A percentile compares a stretch with the other conserved stretches of the same genome.
Conservation (phyloP, 2,113 vertebrate species). For the Antigone vipio region DNA sequence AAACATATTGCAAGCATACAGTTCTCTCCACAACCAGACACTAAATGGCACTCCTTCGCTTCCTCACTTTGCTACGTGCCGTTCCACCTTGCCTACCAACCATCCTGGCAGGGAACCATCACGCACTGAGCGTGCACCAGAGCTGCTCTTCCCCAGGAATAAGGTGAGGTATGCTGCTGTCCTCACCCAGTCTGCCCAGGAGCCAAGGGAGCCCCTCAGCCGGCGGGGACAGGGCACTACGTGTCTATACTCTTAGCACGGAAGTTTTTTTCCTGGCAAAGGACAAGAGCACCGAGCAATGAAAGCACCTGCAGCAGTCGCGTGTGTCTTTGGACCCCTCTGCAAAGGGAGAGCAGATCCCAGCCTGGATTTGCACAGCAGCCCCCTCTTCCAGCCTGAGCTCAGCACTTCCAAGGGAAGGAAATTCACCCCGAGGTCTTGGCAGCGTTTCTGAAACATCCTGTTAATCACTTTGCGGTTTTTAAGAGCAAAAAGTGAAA, state of each 20-base stretch:
- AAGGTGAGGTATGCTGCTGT: neutral
- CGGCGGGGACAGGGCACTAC: neutral
- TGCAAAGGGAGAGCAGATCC: neutral
- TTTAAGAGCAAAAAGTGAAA: neutral
- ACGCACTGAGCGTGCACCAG: neutral
- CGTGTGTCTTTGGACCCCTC: neutral
- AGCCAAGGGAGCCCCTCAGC: accelerated
- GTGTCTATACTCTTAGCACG: accelerated
- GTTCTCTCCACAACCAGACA: constrained; percentile 18
- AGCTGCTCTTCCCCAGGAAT: neutral
- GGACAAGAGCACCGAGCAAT: neutral
- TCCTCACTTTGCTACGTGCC: neutral
- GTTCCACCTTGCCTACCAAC: neutral
- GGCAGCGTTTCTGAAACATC: constrained; percentile 2
- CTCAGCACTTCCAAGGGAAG: neutral
- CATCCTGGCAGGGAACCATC: neutral
- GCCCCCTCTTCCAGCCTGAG: neutral
- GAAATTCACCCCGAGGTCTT: neutral
- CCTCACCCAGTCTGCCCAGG: neutral
- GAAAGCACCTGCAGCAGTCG: neutral
- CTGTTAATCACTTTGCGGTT: neutral
- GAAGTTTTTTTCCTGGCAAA: neutral
- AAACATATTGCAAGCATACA: constrained; percentile 58
- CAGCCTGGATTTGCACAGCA: neutral
- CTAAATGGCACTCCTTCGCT: constrained; percentile 43